A percentile compares a stretch with the other conserved stretches of the same genome.
Evolutionary conservation across 2,888 invertebrate species (phyloP).

Genomic region (Lymantria dispar): DNA sequence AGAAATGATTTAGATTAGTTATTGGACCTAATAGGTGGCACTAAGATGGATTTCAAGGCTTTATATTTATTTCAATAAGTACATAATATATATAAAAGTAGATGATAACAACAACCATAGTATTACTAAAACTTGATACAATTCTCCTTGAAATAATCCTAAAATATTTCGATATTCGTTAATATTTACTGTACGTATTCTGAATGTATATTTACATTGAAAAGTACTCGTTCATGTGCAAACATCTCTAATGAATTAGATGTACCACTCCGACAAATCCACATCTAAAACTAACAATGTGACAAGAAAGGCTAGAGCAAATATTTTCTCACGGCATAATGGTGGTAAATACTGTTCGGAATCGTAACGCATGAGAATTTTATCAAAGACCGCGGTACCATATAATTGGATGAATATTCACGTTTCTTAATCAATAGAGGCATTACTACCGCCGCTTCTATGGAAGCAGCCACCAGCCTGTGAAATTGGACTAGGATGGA

Average conservation of each 20-base stretch:
- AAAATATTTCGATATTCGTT: too few relatives aligned
- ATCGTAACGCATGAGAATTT: conserved; percentile 52
- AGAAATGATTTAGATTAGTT: too few relatives aligned
- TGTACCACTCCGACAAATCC: background rate
- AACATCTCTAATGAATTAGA: background rate
- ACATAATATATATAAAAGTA: too few relatives aligned
- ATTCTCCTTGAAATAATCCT: too few relatives aligned
- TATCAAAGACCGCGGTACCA: conserved; percentile 62
- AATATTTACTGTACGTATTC: background rate
- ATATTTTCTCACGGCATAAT: conserved; percentile 27
- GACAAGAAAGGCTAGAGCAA: conserved; percentile 15
- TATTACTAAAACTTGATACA: too few relatives aligned
- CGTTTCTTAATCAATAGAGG: conserved; percentile 79
- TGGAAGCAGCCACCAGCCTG: conserved; percentile 72
- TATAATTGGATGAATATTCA: conserved; percentile 82
- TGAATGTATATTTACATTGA: background rate
- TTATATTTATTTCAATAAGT: too few relatives aligned
- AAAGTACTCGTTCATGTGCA: background rate
- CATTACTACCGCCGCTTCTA: conserved; percentile 66
- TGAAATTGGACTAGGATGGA: conserved; percentile 77
- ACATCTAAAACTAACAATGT: conserved; percentile 2
- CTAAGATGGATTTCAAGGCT: too few relatives aligned
- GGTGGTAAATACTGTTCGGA: conserved; percentile 38
- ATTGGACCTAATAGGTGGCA: too few relatives aligned
- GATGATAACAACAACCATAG: too few relatives aligned